Evolutionary conservation across 2,797 vertebrate genomes (phyloP), one percentile per base, ranked within the genome.

Genomic region (Darevskia nairensis): DNA sequence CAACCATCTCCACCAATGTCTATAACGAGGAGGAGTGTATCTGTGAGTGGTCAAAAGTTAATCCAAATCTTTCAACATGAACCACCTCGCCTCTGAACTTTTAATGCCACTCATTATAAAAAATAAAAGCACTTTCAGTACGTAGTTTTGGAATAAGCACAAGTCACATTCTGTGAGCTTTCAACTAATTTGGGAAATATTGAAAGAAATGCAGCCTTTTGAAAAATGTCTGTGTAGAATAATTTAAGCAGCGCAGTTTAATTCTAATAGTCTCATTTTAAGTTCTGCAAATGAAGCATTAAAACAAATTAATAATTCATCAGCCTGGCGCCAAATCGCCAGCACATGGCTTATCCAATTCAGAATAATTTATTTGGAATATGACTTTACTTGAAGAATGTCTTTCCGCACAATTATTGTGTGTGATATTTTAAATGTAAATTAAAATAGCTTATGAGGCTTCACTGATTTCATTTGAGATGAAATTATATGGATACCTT

Each of bases 391-490:
- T 88, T 86, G 89, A 87, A 93, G 90, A 86, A 80, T 59, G 61
- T 15, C 71, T 77, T 39, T 61, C 72, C 77, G 46, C n/a, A 61
- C 86, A 81, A 35, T 76, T 66, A 85, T 89, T 87, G 61, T 25
- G n/a, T 88, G 21, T 23, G 79, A 87, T 91, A 88, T 69, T 79
- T 35, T 82, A 91, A 82, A 77, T 85, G 8, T 75, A 32, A 69
- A 90, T 87, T 93, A 90, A 88, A 92, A 88, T 0, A 0, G 32
- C 85, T 94, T 87, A 90, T 86, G 8, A 88, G 75, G 50, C 86
- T 94, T 92, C 89, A 75, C 86, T 86, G 87, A 85, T 90, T 91
- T 94, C 91, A 77, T 90, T 92, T 92, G 64, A 86, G 55, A 35
- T 90, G 92, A 81, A 90, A 90, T 71, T 80, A 35, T 78, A 87